These are phyloP conservation scores for Apotomis capreana DNA, from an alignment of 2,888 invertebrate genomes.

Conservation along the genomic window DNA sequence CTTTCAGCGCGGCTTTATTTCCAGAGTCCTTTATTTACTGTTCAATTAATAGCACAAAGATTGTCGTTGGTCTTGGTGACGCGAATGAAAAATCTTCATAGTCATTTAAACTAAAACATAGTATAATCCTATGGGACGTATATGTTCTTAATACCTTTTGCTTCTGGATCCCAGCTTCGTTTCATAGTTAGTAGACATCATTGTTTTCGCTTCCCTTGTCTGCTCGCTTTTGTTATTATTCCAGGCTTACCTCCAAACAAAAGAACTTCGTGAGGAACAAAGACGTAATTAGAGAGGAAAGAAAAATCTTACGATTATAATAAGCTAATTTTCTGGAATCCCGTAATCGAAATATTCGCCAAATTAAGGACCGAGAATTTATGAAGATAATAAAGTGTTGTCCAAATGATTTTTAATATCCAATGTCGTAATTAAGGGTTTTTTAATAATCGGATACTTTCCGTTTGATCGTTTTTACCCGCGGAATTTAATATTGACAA, in stretches of 20 bases:
- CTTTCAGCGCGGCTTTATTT: conserved; percentile 6
- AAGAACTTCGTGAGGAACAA: conserved; percentile 71
- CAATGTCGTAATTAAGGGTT: conserved; percentile 25
- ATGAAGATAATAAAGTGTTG: conserved; percentile 20
- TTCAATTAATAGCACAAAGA: conserved; percentile 37
- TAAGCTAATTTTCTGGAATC: conserved; percentile 59
- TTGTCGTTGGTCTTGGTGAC: conserved; percentile 51
- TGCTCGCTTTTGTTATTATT: conserved; percentile 71
- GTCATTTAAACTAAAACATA: not conserved
- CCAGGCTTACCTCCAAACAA: conserved; percentile 71
- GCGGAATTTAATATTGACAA: conserved; percentile 31
- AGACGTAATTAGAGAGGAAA: conserved; percentile 73
- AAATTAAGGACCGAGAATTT: conserved; percentile 27
- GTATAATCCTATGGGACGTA: conserved; percentile 2
- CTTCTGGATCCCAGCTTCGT: conserved; percentile 50
- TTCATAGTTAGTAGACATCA: conserved; percentile 73
- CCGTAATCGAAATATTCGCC: conserved; percentile 21
- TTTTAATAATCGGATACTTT: conserved; percentile 24
- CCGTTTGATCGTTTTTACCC: conserved; percentile 17
- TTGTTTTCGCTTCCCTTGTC: conserved; percentile 73
- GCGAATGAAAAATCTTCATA: conserved; percentile 60
- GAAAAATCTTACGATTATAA: conserved; percentile 63
- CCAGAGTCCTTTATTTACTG: conserved; percentile 24
- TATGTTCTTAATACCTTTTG: conserved; percentile 1
- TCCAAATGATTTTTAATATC: conserved; percentile 23